These are phyloP conservation scores for Ophion ventricosus DNA, from an alignment of 2,888 invertebrate species.

Conservation along the genomic window DNA sequence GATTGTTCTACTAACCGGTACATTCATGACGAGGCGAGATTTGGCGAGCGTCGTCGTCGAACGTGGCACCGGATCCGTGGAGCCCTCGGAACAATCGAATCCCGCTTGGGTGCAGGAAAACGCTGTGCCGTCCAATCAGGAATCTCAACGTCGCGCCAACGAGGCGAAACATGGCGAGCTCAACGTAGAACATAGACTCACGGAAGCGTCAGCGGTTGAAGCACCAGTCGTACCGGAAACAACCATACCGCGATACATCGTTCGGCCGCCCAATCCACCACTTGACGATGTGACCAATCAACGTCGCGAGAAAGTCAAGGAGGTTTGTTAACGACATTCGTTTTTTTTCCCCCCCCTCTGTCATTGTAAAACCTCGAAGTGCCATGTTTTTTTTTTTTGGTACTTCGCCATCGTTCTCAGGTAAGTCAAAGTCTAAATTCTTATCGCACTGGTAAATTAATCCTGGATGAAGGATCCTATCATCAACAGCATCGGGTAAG, in stretches of 20 bases:
- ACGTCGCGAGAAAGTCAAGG: slow-evolving; percentile 82
- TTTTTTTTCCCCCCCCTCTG: not conserved
- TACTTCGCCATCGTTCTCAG: not conserved
- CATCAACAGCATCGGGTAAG: slow-evolving; percentile 33
- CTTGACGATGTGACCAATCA: slow-evolving; percentile 80
- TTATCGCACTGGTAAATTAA: not conserved
- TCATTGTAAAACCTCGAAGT: not conserved
- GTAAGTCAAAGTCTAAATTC: slow-evolving; percentile 33
- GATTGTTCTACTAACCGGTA: slow-evolving; percentile 79
- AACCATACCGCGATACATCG: slow-evolving; percentile 65
- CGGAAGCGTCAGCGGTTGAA: slow-evolving; percentile 70
- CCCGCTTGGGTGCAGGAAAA: slow-evolving; percentile 80
- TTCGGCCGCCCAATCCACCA: slow-evolving; percentile 78
- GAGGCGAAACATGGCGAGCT: slow-evolving; percentile 67
- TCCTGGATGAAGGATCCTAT: not conserved
- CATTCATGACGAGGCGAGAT: slow-evolving; percentile 79
- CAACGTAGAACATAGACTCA: slow-evolving; percentile 70
- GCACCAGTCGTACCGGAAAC: slow-evolving; percentile 68
- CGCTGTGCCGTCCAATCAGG: slow-evolving; percentile 73
- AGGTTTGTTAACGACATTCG: slow-evolving; percentile 73
- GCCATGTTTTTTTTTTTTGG: not conserved
- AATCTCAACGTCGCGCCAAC: slow-evolving; percentile 63
- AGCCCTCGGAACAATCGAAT: slow-evolving; percentile 77
- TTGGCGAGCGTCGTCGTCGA: slow-evolving; percentile 76
- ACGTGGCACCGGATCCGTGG: slow-evolving; percentile 78